Evolutionary conservation across 2,888 invertebrate genomes (phyloP).

Genomic region (Sesia apiformis): DNA sequence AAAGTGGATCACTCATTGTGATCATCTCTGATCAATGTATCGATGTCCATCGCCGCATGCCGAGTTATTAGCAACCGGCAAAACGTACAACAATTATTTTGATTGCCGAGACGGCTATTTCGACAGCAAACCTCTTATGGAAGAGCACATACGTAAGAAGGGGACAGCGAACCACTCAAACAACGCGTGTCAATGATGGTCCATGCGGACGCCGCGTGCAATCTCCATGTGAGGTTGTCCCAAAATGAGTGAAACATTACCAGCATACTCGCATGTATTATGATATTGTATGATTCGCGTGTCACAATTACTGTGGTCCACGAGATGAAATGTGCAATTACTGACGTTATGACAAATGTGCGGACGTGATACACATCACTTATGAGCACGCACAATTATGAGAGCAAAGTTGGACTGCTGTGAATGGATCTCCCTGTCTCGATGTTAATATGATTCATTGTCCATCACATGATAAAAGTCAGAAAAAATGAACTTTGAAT

Average conservation of each 20-base stretch:
- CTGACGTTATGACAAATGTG: background rate
- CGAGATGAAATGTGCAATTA: too few species aligned
- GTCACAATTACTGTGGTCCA: background rate
- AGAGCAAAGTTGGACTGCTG: background rate
- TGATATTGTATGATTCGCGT: background rate
- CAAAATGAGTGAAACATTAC: background rate
- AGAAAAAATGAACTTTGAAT: too few species aligned
- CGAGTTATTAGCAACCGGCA: slow-evolving; percentile 17
- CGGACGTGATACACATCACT: background rate
- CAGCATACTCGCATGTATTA: background rate
- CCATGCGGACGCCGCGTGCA: slow-evolving; percentile 37
- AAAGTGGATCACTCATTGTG: too few species aligned
- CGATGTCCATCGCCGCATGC: slow-evolving; percentile 9
- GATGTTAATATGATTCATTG: too few species aligned
- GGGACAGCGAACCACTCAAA: slow-evolving; percentile 33
- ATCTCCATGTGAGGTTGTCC: background rate
- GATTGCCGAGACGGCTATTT: slow-evolving; percentile 15
- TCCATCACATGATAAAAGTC: too few species aligned
- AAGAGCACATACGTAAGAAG: slow-evolving; percentile 19
- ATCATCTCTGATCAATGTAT: slow-evolving; percentile 5
- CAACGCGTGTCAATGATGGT: slow-evolving; percentile 29
- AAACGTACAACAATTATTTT: slow-evolving; percentile 6
- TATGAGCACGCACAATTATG: background rate
- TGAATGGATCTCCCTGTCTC: too few species aligned
- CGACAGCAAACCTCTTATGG: slow-evolving; percentile 18